Conservation (phyloP, 2,113 vertebrate species). For the Xenopus borealis region DNA sequence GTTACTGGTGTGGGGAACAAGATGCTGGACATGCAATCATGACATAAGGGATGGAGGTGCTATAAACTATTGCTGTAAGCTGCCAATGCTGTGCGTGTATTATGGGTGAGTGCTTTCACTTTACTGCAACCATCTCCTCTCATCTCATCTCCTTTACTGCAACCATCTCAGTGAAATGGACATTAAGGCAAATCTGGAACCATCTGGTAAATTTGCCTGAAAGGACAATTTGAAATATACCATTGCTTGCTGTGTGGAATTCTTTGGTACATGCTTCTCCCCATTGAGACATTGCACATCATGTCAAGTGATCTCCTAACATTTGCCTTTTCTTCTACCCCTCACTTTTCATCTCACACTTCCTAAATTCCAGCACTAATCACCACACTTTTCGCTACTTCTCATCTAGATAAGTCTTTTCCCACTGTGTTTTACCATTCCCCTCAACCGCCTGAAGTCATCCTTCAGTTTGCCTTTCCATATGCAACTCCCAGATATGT, state of each 20-base stretch:
- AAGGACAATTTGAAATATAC: background rate
- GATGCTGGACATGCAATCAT: slow-evolving; percentile 6
- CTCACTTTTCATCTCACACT: background rate
- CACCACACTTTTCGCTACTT: slow-evolving; percentile 39
- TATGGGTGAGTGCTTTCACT: slow-evolving; percentile 35
- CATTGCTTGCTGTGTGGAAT: slow-evolving; percentile 26
- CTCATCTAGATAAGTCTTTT: background rate
- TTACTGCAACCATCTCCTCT: slow-evolving; percentile 3
- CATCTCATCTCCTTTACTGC: slow-evolving; percentile 1
- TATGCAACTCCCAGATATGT: background rate
- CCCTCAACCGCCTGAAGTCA: background rate
- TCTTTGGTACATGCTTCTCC: slow-evolving; percentile 34
- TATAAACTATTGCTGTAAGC: slow-evolving; percentile 11
- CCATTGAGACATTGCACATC: background rate
- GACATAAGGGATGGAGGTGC: slow-evolving; percentile 8
- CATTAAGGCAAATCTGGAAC: slow-evolving; percentile 3
- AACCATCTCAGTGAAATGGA: background rate
- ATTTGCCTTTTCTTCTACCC: background rate
- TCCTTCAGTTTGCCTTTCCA: background rate
- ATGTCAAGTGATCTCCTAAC: background rate
- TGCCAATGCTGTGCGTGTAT: slow-evolving; percentile 29
- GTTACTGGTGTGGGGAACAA: background rate
- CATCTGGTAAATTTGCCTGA: background rate
- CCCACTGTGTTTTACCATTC: too few relatives aligned
- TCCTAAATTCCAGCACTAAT: background rate